These are phyloP conservation scores for Seriola quinqueradiata DNA, from an alignment of 2,113 vertebrate genomes.

Conservation along the genomic window DNA sequence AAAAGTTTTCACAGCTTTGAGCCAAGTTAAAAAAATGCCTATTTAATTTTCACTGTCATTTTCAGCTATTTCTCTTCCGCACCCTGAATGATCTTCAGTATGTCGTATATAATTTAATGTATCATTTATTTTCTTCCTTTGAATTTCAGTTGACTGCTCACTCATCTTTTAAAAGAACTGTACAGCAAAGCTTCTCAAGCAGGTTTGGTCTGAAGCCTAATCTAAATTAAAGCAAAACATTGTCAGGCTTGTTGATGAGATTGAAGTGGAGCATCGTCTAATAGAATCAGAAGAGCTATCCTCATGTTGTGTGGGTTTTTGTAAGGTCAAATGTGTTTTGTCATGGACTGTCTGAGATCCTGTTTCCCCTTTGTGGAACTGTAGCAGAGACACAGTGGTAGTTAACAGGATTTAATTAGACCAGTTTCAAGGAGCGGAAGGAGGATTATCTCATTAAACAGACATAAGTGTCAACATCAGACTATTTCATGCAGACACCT, in stretches of 20 bases:
- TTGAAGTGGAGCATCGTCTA: background rate
- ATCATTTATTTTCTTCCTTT: background rate
- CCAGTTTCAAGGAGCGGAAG: constrained; percentile 45
- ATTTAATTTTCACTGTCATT: background rate
- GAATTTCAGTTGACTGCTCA: background rate
- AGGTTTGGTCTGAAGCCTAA: background rate
- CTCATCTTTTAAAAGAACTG: background rate
- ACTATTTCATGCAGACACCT: constrained; percentile 49
- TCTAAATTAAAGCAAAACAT: background rate
- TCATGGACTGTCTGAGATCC: constrained; percentile 31
- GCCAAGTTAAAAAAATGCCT: background rate
- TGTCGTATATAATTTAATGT: background rate
- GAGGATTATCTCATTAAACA: constrained; percentile 62
- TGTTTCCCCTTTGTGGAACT: constrained; percentile 37
- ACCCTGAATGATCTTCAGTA: background rate
- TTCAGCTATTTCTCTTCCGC: no score
- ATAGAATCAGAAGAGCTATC: constrained; percentile 10
- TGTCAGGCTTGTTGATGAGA: background rate
- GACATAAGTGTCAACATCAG: constrained; percentile 45
- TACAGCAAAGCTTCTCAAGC: background rate
- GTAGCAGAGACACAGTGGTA: constrained; percentile 7
- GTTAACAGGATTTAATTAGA: constrained; percentile 40
- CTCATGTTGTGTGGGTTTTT: constrained; percentile 8
- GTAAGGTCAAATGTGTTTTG: constrained; percentile 18
- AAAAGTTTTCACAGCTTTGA: constrained; percentile 42